Conservation (phyloP, 1,140 invertebrate genomes). For the Mactra quadrangularis region DNA sequence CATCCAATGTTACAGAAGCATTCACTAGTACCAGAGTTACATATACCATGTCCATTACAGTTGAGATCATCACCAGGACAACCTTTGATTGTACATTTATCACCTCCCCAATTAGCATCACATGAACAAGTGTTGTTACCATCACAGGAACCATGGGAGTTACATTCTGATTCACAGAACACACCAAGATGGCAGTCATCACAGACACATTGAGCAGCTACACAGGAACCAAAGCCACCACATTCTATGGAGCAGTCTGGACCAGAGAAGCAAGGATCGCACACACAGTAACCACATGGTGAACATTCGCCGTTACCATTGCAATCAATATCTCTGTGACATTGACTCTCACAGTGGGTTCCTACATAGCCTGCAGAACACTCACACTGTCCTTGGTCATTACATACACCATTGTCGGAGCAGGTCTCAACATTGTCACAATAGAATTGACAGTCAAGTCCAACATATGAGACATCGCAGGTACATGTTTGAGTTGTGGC, state of each 20-base stretch:
- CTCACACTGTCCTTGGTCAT: conserved; percentile 66
- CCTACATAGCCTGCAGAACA: conserved; percentile 73
- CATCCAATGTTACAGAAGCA: conserved; percentile 77
- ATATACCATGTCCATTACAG: conserved; percentile 75
- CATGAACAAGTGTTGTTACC: conserved; percentile 64
- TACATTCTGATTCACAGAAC: conserved; percentile 75
- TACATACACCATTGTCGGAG: conserved; percentile 70
- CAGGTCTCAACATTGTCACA: conserved; percentile 65
- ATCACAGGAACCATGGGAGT: conserved; percentile 70
- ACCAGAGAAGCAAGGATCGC: conserved; percentile 76
- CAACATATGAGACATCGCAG: conserved; percentile 67
- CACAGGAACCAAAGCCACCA: conserved; percentile 70
- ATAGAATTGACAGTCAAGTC: conserved; percentile 71
- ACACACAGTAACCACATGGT: conserved; percentile 70
- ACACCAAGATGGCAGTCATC: conserved; percentile 72
- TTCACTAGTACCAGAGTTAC: conserved; percentile 68
- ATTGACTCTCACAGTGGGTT: conserved; percentile 71
- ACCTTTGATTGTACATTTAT: conserved; percentile 70
- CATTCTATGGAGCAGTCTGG: conserved; percentile 71
- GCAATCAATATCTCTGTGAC: conserved; percentile 68
- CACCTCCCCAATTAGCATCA: conserved; percentile 69
- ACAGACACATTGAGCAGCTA: conserved; percentile 70
- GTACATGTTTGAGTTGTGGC: conserved; percentile 42
- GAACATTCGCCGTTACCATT: conserved; percentile 72
- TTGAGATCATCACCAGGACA: conserved; percentile 67